Evolutionary conservation across 2,113 vertebrate species (phyloP).

Genomic region (Dicentrarchus labrax): DNA sequence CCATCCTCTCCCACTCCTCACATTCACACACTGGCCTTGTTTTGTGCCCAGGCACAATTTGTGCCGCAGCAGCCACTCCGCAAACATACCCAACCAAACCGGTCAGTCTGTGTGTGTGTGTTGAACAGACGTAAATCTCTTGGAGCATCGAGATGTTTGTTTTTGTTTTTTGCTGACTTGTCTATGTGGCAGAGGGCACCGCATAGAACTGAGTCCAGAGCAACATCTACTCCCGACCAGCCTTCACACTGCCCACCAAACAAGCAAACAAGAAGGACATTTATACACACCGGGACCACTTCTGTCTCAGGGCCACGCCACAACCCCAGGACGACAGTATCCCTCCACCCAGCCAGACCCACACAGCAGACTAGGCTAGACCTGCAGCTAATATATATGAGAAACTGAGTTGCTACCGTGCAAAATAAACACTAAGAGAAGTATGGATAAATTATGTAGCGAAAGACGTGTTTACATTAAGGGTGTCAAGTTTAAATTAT

Average conservation of each 20-base stretch:
- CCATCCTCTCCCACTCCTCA: slow-evolving; percentile 42
- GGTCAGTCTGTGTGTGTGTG: slow-evolving; percentile 35
- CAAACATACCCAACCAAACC: slow-evolving; percentile 60
- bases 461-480: slow-evolving; percentile 78
- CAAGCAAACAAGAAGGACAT: slow-evolving; percentile 62
- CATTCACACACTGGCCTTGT: slow-evolving; percentile 41
- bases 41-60: slow-evolving; percentile 57
- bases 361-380: slow-evolving; percentile 28
- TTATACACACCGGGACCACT: slow-evolving; percentile 50
- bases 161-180: slow-evolving; percentile 57
- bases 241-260: slow-evolving; percentile 51
- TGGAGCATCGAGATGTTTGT: slow-evolving; percentile 47
- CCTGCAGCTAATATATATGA: slow-evolving; percentile 58
- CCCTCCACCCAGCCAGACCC: slow-evolving; percentile 52
- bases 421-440: slow-evolving; percentile 75
- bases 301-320: slow-evolving; percentile 56
- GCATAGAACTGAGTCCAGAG: slow-evolving; percentile 39
- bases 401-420: slow-evolving; percentile 71
- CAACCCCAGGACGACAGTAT: slow-evolving; percentile 36
- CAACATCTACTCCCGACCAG: slow-evolving; percentile 19
- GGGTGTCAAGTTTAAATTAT: slow-evolving; percentile 80
- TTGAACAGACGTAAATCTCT: slow-evolving; percentile 50
- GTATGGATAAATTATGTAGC: slow-evolving; percentile 75
- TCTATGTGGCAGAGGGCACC: slow-evolving; percentile 51
- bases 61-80: slow-evolving; percentile 60